phyloP scores from a whole-genome alignment of 1,140 invertebrate species.

The Calliphora vicina region DNA sequence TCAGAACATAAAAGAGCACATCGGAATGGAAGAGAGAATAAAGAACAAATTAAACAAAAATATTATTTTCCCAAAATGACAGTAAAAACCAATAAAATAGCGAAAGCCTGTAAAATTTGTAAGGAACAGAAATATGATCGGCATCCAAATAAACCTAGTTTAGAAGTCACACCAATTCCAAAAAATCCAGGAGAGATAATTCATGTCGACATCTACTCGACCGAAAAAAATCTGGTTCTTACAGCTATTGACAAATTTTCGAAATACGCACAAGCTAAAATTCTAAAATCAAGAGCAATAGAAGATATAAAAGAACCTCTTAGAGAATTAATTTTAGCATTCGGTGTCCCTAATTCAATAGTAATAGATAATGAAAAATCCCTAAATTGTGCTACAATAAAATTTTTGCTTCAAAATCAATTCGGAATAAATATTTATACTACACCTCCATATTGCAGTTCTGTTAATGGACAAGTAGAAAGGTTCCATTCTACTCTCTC shows the following conservation, averaged over 20 bases:
- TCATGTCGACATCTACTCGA: constrained; percentile 5
- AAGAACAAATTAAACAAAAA: neutral
- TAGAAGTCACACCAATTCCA: neutral
- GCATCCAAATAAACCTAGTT: neutral
- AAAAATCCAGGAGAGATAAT: neutral
- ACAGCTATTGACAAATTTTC: neutral
- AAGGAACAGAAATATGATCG: neutral
- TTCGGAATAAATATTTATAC: neutral
- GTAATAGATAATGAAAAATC: constrained; percentile 1
- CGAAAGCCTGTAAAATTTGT: neutral
- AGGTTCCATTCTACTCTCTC: neutral
- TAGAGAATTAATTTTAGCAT: neutral
- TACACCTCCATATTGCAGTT: neutral
- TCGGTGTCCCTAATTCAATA: neutral
- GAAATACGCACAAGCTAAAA: neutral
- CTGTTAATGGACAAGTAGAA: too few relatives aligned
- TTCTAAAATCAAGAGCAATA: neutral
- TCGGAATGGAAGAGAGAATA: neutral
- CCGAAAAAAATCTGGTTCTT: neutral
- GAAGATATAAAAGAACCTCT: neutral
- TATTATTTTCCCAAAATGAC: neutral
- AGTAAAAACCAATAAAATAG: neutral
- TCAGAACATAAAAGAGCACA: neutral
- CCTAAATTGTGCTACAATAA: neutral
- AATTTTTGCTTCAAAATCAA: neutral